Percentiles rank a stretch among this genome's conserved stretches.
Evolutionary conservation across 2,113 vertebrate species (phyloP).

Genomic region (Corvus moneduloides): DNA sequence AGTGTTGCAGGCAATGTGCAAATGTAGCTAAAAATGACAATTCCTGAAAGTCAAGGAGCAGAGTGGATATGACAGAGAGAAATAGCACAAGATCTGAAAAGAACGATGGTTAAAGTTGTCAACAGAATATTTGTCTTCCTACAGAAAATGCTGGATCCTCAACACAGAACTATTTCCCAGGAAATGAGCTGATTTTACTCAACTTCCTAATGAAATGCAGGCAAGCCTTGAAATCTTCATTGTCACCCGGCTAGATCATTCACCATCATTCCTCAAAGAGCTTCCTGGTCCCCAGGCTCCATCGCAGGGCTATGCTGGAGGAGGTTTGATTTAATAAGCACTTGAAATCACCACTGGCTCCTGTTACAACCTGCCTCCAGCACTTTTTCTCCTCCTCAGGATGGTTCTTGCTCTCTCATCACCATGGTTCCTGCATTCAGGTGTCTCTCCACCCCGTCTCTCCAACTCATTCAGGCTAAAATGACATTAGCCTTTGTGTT

Average conservation of each 20-base stretch:
- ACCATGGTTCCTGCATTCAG: neutral
- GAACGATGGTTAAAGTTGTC: neutral
- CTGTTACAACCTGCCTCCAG: neutral
- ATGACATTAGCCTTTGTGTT: neutral
- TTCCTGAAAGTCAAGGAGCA: neutral
- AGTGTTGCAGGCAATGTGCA: neutral
- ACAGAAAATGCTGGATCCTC: neutral
- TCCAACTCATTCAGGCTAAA: neutral
- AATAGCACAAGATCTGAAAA: neutral
- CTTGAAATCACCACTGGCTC: neutral
- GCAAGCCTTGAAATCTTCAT: neutral
- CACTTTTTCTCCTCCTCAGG: neutral
- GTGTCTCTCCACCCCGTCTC: neutral
- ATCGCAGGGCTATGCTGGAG: neutral
- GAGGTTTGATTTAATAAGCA: neutral
- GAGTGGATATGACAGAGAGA: neutral
- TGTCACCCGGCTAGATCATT: neutral
- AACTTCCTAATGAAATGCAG: neutral
- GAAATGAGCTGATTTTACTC: neutral
- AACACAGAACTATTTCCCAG: neutral
- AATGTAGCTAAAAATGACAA: neutral
- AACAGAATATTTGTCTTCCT: neutral
- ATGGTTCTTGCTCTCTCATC: neutral
- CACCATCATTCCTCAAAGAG: neutral
- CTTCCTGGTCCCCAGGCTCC: neutral